Conservation (phyloP, 2,797 vertebrate genomes). For the Falco concolor region DNA sequence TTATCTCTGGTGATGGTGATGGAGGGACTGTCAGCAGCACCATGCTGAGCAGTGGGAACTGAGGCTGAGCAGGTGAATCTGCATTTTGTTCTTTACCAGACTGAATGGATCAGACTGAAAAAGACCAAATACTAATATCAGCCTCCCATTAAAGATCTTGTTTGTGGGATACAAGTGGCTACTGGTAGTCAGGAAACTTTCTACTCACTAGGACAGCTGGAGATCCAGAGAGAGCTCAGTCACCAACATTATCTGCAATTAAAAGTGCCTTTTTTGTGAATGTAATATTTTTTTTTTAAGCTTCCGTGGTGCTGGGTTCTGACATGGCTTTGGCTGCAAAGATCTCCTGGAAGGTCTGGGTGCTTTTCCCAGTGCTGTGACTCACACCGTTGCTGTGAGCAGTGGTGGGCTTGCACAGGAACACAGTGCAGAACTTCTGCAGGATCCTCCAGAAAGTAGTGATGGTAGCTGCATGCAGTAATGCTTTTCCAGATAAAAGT, state of each 20-base stretch:
- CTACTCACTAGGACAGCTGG: not conserved
- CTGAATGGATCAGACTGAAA: not conserved
- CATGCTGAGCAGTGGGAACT: not conserved
- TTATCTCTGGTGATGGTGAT: not conserved
- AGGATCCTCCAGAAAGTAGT: not conserved
- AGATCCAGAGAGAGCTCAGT: not conserved
- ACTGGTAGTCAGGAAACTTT: not conserved
- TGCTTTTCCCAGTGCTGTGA: not conserved
- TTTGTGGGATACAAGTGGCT: not conserved
- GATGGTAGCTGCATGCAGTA: not conserved
- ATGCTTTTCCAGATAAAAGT: not conserved
- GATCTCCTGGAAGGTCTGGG: not conserved
- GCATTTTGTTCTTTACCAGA: not conserved
- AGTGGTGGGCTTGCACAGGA: not conserved
- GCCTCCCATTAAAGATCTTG: not conserved
- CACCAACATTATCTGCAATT: not conserved
- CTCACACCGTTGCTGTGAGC: not conserved
- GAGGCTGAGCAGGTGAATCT: not conserved
- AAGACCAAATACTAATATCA: not conserved
- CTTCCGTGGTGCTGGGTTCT: not conserved
- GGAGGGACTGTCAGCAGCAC: no score
- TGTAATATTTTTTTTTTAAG: not conserved
- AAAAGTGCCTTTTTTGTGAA: not conserved
- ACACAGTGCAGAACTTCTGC: accelerated
- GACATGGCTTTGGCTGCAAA: not conserved